A percentile compares a stretch with the other conserved stretches of the same genome.
Conservation (phyloP, 2,888 invertebrate species). For the Panopea generosa region DNA sequence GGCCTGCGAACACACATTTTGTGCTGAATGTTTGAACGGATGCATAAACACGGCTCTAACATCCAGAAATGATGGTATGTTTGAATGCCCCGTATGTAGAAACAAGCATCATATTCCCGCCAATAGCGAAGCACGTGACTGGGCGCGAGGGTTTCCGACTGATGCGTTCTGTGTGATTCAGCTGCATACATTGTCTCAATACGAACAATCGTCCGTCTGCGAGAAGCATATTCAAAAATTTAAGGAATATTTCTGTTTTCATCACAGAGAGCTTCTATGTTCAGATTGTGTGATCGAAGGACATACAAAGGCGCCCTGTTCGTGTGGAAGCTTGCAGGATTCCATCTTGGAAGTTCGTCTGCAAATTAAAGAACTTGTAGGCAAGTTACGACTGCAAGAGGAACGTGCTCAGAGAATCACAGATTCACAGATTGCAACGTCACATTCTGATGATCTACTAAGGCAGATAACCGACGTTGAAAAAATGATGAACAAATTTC, state of each 20-base stretch:
- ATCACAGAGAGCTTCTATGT: constrained; percentile 56
- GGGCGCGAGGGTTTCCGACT: constrained; percentile 57
- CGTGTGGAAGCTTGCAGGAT: constrained; percentile 62
- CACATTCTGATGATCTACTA: constrained; percentile 54
- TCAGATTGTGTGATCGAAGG: constrained; percentile 61
- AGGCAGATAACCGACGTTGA: constrained; percentile 57
- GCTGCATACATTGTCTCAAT: constrained; percentile 57
- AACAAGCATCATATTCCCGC: constrained; percentile 54
- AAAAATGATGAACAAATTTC: constrained; percentile 53
- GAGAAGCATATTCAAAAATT: constrained; percentile 60
- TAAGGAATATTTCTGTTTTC: constrained; percentile 63
- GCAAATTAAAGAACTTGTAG: constrained; percentile 61
- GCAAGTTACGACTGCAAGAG: constrained; percentile 54
- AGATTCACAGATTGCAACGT: constrained; percentile 53
- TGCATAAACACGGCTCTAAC: constrained; percentile 52
- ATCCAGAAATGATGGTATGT: constrained; percentile 53
- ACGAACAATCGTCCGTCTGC: constrained; percentile 51
- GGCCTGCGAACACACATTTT: constrained; percentile 61
- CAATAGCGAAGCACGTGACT: constrained; percentile 42
- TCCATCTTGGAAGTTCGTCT: constrained; percentile 61
- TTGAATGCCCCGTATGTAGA: constrained; percentile 62
- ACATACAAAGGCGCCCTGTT: constrained; percentile 57
- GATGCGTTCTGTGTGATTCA: constrained; percentile 65
- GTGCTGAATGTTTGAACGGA: constrained; percentile 61
- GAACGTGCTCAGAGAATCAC: constrained; percentile 57